Base-by-base conservation (phyloP, 2,888 invertebrate species). In the Odontocolon sp. region DNA sequence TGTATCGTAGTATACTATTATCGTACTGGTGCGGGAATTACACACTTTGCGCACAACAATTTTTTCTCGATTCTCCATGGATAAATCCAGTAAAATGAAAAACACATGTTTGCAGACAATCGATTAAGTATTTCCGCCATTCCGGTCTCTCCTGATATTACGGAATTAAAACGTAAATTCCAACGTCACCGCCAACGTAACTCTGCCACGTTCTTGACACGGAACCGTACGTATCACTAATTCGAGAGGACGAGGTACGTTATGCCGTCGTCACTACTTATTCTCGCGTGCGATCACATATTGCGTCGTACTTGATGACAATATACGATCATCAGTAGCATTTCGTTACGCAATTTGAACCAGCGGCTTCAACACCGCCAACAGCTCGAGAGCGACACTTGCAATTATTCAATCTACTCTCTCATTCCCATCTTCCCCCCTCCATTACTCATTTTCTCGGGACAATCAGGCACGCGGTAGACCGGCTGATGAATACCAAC, bases 361-460 rank as follows among this genome's bases (percentile, higher is more conserved):
- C 52, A 45, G 50, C 50, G 40, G 50, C 50, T 69, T 45, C 64
- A 57, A 64, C 63, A 59, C 69, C 52, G 56, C 57, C 63, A 75
- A 64, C 63, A 63, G 63, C 74, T 75, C 63, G 57, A 57, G 68
- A 75, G 74, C 69, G 64, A 57, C 50, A 66, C 75, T 69, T 69
- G 75, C 42, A 64, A 75, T 69, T 69, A 70, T 75, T 69, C 69
- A 75, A 75, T 75, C n/a, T n/a, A n/a, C n/a, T n/a, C n/a, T n/a
- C n/a, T n/a, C 64, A 28, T 57, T 42, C 42, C 26, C 33, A 26
- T 50, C 14, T 40, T 26, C 52, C 40, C 31, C 54, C 57, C 16
- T 57, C 23, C 64, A n/a, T 42, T 14, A 21, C 57, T 52, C 57
- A 33, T 47, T 33, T 28, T 71, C 47, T 56, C 18, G 47, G 63